phyloP scores from a whole-genome alignment of 2,797 vertebrate species.

The Phalanger gymnotis region DNA sequence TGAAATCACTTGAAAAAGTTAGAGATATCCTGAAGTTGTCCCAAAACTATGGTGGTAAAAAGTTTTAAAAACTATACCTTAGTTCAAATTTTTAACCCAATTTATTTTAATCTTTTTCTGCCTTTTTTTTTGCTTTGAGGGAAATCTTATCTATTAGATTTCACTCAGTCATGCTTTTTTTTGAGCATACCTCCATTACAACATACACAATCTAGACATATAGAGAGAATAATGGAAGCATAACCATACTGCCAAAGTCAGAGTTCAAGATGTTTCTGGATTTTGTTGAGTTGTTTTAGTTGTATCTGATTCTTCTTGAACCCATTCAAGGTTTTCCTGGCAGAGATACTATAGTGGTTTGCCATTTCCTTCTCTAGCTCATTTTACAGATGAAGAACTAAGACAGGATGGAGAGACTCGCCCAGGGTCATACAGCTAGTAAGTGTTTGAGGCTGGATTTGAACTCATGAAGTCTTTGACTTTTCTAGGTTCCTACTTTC shows the following conservation, averaged over 20 bases:
- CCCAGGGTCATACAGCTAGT: background rate
- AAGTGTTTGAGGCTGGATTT: background rate
- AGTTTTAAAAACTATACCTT: background rate
- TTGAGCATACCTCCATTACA: background rate
- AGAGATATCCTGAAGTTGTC: background rate
- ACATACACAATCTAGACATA: background rate
- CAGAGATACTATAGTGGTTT: background rate
- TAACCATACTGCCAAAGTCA: background rate
- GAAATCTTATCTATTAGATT: conserved; percentile 23
- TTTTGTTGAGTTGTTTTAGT: background rate
- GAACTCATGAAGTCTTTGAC: background rate
- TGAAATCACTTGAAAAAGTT: background rate
- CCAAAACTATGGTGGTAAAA: background rate
- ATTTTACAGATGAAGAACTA: background rate
- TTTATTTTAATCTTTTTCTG: background rate
- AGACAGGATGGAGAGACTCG: conserved; percentile 4
- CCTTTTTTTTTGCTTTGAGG: background rate
- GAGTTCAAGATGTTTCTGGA: background rate
- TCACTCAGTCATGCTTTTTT: background rate
- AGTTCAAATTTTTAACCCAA: background rate
- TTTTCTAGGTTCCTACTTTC: background rate
- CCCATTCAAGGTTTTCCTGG: no score
- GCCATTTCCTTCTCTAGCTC: background rate
- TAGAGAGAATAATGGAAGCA: background rate
- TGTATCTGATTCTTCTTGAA: background rate